phyloP scores from a whole-genome alignment of 2,113 vertebrate species.

The Gasterosteus nipponicus region DNA sequence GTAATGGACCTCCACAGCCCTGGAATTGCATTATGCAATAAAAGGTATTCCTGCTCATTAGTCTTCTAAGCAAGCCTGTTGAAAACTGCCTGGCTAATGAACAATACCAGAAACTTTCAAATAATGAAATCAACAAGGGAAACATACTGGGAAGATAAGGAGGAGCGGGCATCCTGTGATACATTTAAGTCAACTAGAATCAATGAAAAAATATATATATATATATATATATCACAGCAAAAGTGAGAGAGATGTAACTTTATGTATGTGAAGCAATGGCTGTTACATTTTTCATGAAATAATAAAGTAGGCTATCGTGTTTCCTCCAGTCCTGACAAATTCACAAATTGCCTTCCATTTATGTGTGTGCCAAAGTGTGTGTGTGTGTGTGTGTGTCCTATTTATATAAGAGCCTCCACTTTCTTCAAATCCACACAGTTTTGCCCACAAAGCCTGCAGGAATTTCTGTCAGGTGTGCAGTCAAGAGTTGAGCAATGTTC shows the following conservation, averaged over 20 bases:
- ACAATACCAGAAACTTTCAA: constrained; percentile 40
- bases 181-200: constrained; percentile 29
- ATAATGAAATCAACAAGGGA: constrained; percentile 26
- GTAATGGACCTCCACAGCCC: constrained; percentile 71
- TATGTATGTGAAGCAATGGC: constrained; percentile 49
- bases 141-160: constrained; percentile 3
- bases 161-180: constrained; percentile 22
- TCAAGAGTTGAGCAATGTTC: constrained; percentile 47
- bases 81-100: constrained; percentile 76
- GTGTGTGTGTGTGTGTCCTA: constrained; percentile 26
- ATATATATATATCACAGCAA: constrained; percentile 10
- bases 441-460: constrained; percentile 23
- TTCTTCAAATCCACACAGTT: constrained; percentile 40
- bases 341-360: constrained; percentile 60
- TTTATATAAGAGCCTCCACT: constrained; percentile 34
- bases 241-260: constrained; percentile 37
- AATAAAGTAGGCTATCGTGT: constrained; percentile 50
- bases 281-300: constrained; percentile 62
- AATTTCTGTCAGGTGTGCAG: constrained; percentile 64
- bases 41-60: constrained; percentile 75
- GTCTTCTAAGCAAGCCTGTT: constrained; percentile 68
- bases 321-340: constrained; percentile 51
- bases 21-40: constrained; percentile 68
- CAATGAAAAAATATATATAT: too few relatives aligned
- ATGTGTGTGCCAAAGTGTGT: constrained; percentile 26